Evolutionary conservation across 2,888 invertebrate genomes (phyloP).

Genomic region (Drosophila yooni): DNA sequence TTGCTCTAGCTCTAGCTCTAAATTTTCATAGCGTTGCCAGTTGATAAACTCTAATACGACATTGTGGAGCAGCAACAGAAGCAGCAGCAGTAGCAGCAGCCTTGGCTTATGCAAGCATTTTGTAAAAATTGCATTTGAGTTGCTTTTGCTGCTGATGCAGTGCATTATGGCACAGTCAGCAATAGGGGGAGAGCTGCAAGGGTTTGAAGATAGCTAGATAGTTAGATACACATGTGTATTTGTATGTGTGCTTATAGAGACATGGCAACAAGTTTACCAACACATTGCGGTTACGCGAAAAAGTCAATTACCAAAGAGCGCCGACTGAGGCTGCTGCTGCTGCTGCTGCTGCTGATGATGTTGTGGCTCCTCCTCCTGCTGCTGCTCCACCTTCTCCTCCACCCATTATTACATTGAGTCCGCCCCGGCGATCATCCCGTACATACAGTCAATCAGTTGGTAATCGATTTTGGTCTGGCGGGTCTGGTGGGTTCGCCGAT

Average conservation of each 20-base stretch:
- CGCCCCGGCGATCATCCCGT: slow-evolving; percentile 36
- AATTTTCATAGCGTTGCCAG: slow-evolving; percentile 74
- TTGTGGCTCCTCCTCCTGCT: background rate
- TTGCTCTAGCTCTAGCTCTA: slow-evolving; percentile 52
- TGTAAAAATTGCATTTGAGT: slow-evolving; percentile 73
- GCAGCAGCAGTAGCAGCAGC: slow-evolving; percentile 40
- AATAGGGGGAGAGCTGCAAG: background rate
- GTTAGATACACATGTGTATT: slow-evolving; percentile 2
- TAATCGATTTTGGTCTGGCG: slow-evolving; percentile 77
- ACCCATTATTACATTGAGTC: slow-evolving; percentile 9
- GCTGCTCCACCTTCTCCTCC: slow-evolving; percentile 9
- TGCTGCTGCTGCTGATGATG: background rate
- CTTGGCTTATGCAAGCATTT: slow-evolving; percentile 79
- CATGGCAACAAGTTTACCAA: slow-evolving; percentile 77
- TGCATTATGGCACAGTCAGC: slow-evolving; percentile 60
- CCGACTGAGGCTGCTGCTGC: slow-evolving; percentile 10
- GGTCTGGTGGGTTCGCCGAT: slow-evolving; percentile 16
- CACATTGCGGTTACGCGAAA: slow-evolving; percentile 79
- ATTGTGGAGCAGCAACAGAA: slow-evolving; percentile 56
- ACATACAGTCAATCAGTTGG: slow-evolving; percentile 72
- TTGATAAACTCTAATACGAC: slow-evolving; percentile 80
- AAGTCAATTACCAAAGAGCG: slow-evolving; percentile 75
- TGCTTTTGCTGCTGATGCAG: slow-evolving; percentile 56
- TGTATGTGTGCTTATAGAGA: slow-evolving; percentile 25
- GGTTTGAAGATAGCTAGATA: slow-evolving; percentile 15